A percentile compares a stretch with the other conserved stretches of the same genome.
Evolutionary conservation across 2,113 vertebrate species (phyloP).

Genomic region (Rhea americana): DNA sequence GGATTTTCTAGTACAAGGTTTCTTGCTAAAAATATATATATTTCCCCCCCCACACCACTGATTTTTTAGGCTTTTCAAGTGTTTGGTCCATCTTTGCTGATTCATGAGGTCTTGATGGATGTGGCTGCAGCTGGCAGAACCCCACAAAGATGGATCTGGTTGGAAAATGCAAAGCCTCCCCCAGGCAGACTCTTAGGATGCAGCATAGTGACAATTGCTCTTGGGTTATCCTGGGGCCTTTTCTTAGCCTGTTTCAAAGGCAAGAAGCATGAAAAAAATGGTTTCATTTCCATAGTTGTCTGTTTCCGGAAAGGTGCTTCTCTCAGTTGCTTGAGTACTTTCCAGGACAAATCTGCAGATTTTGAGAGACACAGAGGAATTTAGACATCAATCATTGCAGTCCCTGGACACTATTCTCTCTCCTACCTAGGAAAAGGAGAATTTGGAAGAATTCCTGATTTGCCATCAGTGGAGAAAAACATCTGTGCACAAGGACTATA

Average conservation of each 20-base stretch:
- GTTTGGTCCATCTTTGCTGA: not conserved
- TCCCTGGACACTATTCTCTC: not conserved
- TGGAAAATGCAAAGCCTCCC: not conserved
- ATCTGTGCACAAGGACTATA: not conserved
- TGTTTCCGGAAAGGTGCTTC: not conserved
- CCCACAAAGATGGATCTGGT: not conserved
- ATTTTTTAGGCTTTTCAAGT: not conserved
- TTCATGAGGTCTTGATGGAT: not conserved
- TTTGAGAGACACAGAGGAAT: not conserved
- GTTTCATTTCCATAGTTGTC: not conserved
- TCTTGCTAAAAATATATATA: not conserved
- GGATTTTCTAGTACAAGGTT: too few relatives aligned
- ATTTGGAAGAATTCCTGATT: not conserved
- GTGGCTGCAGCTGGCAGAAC: not conserved
- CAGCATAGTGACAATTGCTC: not conserved
- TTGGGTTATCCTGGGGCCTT: not conserved
- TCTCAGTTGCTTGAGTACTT: not conserved
- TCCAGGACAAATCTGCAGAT: not conserved
- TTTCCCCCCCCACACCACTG: not conserved
- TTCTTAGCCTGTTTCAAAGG: not conserved
- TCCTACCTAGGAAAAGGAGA: not conserved
- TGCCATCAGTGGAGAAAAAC: not conserved
- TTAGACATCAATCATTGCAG: not conserved
- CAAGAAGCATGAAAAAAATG: not conserved
- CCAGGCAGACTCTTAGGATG: not conserved